A percentile compares a stretch with the other conserved stretches of the same genome.
These are phyloP conservation scores for Sprattus sprattus DNA, from an alignment of 2,113 vertebrate genomes.

Conservation along the genomic window DNA sequence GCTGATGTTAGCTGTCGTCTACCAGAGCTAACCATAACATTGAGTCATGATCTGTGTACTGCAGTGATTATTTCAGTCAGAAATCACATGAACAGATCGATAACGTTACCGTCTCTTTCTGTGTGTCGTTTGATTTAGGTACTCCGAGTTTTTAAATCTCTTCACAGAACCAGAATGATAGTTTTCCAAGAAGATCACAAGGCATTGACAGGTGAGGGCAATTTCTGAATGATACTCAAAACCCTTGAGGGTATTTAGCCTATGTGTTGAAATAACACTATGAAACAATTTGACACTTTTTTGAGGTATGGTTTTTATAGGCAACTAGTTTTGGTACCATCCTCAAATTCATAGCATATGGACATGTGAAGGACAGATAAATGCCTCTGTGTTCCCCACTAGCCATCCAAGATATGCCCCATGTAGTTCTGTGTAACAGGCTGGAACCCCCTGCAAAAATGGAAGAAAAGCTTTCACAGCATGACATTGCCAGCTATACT, in stretches of 20 bases:
- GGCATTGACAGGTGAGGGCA: slow-evolving; percentile 62
- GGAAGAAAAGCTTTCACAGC: too few species aligned
- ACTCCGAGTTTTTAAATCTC: slow-evolving; percentile 65
- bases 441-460: too few species aligned
- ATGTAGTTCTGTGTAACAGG: too few species aligned
- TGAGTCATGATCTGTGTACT: neutral
- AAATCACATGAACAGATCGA: neutral
- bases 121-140: slow-evolving; percentile 55
- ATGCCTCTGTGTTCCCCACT: too few species aligned
- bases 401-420: too few species aligned
- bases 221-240: neutral
- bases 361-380: too few species aligned
- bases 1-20: neutral
- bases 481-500: too few species aligned
- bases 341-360: too few species aligned
- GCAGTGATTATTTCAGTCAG: neutral
- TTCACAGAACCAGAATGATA: slow-evolving; percentile 67
- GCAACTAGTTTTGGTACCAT: too few species aligned
- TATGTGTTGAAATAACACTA: too few species aligned
- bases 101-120: neutral
- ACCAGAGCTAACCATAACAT: neutral
- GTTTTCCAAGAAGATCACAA: slow-evolving; percentile 71
- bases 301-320: too few species aligned
- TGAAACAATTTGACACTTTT: too few species aligned
- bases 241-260: neutral